Evolutionary conservation across 2,797 vertebrate genomes (phyloP), one percentile per base, ranked within the genome.

Genomic region (Tokudaia muenninki): DNA sequence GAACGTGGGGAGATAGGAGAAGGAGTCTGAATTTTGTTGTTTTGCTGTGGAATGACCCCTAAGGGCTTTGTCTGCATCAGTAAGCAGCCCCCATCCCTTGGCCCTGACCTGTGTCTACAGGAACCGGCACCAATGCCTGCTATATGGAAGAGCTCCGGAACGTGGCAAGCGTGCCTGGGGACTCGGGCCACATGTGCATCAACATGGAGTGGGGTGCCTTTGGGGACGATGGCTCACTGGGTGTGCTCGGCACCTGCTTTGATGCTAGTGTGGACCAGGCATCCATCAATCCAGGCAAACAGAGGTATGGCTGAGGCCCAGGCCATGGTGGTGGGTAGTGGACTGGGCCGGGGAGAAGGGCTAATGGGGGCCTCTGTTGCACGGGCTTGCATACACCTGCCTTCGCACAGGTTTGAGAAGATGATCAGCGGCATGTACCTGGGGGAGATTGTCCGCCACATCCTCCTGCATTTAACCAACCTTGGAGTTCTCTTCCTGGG

Each of bases 121-220:
- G 99, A 61, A 99, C 98, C 0, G 99, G 99, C 57, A 98, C 98
- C 91, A 99, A 99, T 0, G 98, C 98, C 93, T 99, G 99, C 96
- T 99, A 99, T 97, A 99, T 99, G 99, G 99, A 99, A 41, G 99
- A 99, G 93, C 98, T 98, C 96, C 81, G 0, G 88, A 99, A 99
- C 0, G 98, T 99, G 94, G 97, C 97, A 5, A 67, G 96, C 0
- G 94, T 98, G 90, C 93, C 98, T 0, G 98, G 98, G 2, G 82
- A 98, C 0, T 55, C 97, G 0, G 99, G 98, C 67, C 97, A 50
- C 65, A 99, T 99, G 99, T 99, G 99, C 96, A 98, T 99, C 96
- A 99, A 99, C 96, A 99, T 98, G 98, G 99, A 99, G 86, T 99
- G 98, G 98, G 99, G 99, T 0, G 98, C 98, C 70, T 99, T 99